These are phyloP conservation scores for Crioceris asparagi DNA, from an alignment of 2,888 invertebrate genomes.

Conservation along the genomic window DNA sequence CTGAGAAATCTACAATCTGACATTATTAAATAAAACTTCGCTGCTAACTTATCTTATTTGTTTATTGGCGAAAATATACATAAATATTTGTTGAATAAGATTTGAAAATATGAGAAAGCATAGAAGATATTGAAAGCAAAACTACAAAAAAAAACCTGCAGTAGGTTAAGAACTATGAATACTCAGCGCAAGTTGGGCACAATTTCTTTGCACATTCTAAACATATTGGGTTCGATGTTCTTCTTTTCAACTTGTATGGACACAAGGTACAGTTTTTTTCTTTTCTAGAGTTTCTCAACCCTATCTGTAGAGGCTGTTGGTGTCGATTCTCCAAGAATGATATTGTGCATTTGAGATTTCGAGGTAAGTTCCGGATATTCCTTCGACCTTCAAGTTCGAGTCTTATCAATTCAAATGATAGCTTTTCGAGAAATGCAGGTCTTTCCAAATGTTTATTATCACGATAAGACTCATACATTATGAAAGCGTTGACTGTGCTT, in stretches of 20 bases:
- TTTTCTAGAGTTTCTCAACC: slow-evolving; percentile 4
- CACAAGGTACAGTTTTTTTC: slow-evolving; percentile 5
- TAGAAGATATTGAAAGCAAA: too few species aligned
- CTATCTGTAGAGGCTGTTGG: not conserved
- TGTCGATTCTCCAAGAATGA: slow-evolving; percentile 5
- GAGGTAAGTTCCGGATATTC: slow-evolving; percentile 5
- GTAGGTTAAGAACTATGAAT: too few species aligned
- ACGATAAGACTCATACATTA: slow-evolving; percentile 6
- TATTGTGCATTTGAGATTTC: slow-evolving; percentile 7
- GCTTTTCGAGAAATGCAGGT: slow-evolving; percentile 8
- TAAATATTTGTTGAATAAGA: too few species aligned
- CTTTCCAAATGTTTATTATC: slow-evolving; percentile 7
- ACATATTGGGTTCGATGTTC: slow-evolving; percentile 7
- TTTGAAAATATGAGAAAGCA: too few species aligned
- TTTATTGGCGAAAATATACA: too few species aligned
- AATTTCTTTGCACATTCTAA: slow-evolving; percentile 3
- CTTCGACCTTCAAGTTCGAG: slow-evolving; percentile 6
- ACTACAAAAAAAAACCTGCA: too few species aligned
- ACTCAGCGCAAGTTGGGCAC: too few species aligned
- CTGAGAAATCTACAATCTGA: too few species aligned
- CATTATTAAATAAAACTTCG: too few species aligned
- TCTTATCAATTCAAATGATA: slow-evolving; percentile 7
- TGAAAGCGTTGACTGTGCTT: slow-evolving; percentile 6
- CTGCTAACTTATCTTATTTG: too few species aligned
- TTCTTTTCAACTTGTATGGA: slow-evolving; percentile 6